Base-by-base conservation (phyloP, 2,113 vertebrate genomes). In the Chloroceryle aenea region DNA sequence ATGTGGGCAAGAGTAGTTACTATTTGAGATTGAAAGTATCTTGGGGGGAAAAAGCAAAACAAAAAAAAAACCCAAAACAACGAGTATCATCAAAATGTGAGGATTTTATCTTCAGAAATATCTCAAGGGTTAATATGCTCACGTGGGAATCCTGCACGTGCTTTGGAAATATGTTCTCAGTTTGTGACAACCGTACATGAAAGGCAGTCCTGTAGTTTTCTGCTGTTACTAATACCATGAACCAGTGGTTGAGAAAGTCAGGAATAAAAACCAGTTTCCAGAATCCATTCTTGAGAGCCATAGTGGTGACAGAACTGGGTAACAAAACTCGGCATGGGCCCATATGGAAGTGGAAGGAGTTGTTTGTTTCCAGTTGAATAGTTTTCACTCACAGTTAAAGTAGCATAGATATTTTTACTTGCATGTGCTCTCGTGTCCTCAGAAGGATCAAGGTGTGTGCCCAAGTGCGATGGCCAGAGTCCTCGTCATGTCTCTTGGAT, bases 401-500 rank as follows among this genome's bases (percentile, higher is more conserved):
- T 10, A 7, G 34, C 1, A 1, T 47, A 11, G 26, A 20, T 45
- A 23, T 40, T 40, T 40, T 36, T 72, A 10, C 32, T 56, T 50
- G 32, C 3, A 4, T 32, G 17, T 0, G 2, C 14, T 58, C 32
- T 66, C 73, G 0, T 36, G 43, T 59, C 58, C 72, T 83, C 50
- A 9, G 21, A 78, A n/a, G 45, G 25, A 19, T 34, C 7, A 5
- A 23, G 80, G 12, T 9, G 14, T 15, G 7, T 48, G 34, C 19
- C 32, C 10, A 7, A 16, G 17, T 13, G 43, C 27, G 43, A 38
- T 38, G n/a, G 14, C 38, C 6, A 3, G 38, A 67, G 6, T 74
- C 61, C 21, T 75, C 50, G 2, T 38, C 0, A 0, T 11, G 18
- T 29, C 48, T 47, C 18, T 38, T 38, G 48, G 20, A 13, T 55